Conservation (phyloP, 2,888 invertebrate genomes). For the Trachelus tabidus region DNA sequence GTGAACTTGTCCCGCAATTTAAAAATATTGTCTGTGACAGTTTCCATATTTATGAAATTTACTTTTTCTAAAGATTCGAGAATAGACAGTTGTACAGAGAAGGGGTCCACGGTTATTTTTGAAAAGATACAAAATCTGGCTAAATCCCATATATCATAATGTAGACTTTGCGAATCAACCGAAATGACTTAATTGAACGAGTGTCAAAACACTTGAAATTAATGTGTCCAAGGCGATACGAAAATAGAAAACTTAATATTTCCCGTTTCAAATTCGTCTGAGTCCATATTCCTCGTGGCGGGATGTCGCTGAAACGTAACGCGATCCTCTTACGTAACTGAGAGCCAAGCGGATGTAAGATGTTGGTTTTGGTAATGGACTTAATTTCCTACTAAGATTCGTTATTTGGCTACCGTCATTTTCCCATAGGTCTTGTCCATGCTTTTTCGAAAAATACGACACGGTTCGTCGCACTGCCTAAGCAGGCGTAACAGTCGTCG, state of each 20-base stretch:
- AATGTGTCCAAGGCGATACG: constrained; percentile 13
- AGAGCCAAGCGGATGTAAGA: constrained; percentile 7
- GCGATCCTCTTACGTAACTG: constrained; percentile 43
- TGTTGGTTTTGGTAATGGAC: constrained; percentile 4
- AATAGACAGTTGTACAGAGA: not conserved
- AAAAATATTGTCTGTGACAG: not conserved
- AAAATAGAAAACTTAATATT: constrained; percentile 36
- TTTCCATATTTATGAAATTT: not conserved
- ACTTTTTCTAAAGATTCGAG: not conserved
- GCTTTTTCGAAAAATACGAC: not conserved
- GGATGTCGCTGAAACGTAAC: constrained; percentile 38
- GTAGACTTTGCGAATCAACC: not conserved
- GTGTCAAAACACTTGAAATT: not conserved
- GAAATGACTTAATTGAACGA: not conserved
- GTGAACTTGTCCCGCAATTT: not conserved
- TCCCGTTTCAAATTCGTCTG: constrained; percentile 24
- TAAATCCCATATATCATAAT: not conserved
- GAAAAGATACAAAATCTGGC: not conserved
- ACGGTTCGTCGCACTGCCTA: not conserved
- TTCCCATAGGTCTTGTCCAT: not conserved
- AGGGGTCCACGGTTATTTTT: not conserved
- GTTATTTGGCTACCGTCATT: not conserved
- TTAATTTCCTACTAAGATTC: not conserved
- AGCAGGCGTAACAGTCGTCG: not conserved
- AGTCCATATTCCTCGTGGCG: constrained; percentile 2